phyloP scores from a whole-genome alignment of 2,113 vertebrate species.

The Egretta garzetta region DNA sequence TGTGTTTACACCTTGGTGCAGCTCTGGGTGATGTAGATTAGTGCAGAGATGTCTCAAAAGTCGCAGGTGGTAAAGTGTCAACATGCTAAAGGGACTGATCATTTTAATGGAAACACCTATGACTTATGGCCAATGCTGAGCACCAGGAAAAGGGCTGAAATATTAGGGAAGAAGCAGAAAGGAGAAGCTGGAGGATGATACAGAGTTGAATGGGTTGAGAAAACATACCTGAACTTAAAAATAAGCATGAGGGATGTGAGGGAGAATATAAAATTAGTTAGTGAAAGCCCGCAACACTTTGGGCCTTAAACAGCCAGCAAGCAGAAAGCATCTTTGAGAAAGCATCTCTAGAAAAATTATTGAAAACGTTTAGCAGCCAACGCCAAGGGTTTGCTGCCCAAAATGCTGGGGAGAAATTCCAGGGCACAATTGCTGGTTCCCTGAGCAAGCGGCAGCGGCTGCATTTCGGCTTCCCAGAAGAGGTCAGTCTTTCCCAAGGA shows the following conservation, averaged over 20 bases:
- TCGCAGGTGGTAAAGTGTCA: neutral
- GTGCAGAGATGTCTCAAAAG: neutral
- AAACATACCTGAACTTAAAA: neutral
- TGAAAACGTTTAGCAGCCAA: neutral
- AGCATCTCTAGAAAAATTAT: neutral
- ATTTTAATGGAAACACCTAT: neutral
- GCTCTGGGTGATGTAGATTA: neutral
- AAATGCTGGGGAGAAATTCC: neutral
- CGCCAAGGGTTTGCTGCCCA: neutral
- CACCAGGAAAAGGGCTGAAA: neutral
- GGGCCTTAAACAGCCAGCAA: neutral
- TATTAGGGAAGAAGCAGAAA: neutral
- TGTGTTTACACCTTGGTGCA: neutral
- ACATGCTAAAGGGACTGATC: neutral
- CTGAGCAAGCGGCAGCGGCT: neutral
- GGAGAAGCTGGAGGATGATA: neutral
- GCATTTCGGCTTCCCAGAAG: constrained; percentile 4
- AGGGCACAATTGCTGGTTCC: neutral
- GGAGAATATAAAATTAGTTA: neutral
- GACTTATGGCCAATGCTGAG: neutral
- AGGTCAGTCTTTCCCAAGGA: constrained; percentile 48
- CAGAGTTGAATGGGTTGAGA: neutral
- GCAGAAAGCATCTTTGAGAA: neutral
- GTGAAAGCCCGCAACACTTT: neutral
- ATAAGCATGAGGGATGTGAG: rapidly evolving